Evolutionary conservation across 2,113 vertebrate species (phyloP).

Genomic region (Oreochromis spilurus): DNA sequence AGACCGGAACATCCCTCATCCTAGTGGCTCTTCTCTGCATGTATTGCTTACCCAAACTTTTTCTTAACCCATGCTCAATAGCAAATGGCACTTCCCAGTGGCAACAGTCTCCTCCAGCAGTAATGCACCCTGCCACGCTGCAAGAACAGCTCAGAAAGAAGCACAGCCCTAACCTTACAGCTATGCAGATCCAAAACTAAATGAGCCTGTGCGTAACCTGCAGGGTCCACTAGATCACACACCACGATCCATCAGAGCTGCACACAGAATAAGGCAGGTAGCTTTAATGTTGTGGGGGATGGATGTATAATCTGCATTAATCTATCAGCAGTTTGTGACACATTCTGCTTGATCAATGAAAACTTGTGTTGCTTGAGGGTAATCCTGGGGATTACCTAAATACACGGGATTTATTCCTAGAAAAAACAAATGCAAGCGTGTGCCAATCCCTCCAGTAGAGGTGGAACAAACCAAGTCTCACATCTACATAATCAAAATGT

Average conservation of each 20-base stretch:
- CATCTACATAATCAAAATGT: neutral
- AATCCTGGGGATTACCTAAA: neutral
- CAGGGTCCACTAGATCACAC: neutral
- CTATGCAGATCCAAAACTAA: neutral
- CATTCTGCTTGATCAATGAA: neutral
- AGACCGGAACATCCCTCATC: neutral
- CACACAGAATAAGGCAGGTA: neutral
- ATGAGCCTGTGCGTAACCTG: neutral
- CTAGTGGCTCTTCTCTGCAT: neutral
- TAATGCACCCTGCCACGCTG: neutral
- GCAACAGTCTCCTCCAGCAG: neutral
- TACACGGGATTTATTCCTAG: neutral
- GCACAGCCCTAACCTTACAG: neutral
- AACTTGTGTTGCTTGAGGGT: neutral
- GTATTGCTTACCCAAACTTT: neutral
- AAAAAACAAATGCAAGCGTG: neutral
- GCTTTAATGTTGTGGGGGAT: neutral
- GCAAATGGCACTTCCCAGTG: neutral
- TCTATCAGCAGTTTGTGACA: neutral
- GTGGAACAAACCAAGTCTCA: neutral
- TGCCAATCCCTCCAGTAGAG: accelerated
- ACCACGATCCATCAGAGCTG: neutral
- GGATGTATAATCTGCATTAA: no score
- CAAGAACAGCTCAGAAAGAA: neutral
- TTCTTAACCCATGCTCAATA: neutral